Percentiles rank a stretch among this genome's conserved stretches.
These are phyloP conservation scores for Myiopsitta monachus DNA, from an alignment of 2,113 vertebrate genomes.

Conservation along the genomic window DNA sequence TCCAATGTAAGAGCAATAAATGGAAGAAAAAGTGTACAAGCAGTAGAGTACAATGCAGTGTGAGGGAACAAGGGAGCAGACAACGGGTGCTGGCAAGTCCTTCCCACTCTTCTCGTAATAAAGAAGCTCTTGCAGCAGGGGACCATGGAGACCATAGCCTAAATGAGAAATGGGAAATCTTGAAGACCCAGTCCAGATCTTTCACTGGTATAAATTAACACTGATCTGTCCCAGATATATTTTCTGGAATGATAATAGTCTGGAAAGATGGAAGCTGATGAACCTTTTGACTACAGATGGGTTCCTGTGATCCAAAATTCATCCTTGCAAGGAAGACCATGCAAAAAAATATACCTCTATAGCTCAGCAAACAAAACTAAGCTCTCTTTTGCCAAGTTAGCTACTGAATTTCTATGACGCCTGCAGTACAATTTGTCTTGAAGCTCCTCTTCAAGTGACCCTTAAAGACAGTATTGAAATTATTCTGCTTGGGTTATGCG, in stretches of 20 bases:
- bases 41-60: neutral
- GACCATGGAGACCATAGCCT: neutral
- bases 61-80: neutral
- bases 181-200: neutral
- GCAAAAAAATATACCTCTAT: neutral
- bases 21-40: neutral
- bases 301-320: neutral
- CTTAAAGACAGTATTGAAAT: slow-evolving; percentile 62
- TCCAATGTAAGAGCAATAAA: slow-evolving; percentile 25
- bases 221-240: neutral
- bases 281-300: neutral
- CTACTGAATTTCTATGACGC: neutral
- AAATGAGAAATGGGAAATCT: neutral
- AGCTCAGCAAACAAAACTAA: slow-evolving; percentile 9
- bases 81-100: neutral
- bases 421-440: slow-evolving; percentile 38
- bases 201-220: neutral
- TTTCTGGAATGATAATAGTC: neutral
- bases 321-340: neutral
- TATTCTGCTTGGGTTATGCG: slow-evolving; percentile 68
- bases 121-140: neutral
- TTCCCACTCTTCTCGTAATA: neutral
- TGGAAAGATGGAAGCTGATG: neutral
- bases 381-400: slow-evolving; percentile 27
- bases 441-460: slow-evolving; percentile 56